phyloP scores from a whole-genome alignment of 2,113 vertebrate species.

The Ceuthmochares aereus region DNA sequence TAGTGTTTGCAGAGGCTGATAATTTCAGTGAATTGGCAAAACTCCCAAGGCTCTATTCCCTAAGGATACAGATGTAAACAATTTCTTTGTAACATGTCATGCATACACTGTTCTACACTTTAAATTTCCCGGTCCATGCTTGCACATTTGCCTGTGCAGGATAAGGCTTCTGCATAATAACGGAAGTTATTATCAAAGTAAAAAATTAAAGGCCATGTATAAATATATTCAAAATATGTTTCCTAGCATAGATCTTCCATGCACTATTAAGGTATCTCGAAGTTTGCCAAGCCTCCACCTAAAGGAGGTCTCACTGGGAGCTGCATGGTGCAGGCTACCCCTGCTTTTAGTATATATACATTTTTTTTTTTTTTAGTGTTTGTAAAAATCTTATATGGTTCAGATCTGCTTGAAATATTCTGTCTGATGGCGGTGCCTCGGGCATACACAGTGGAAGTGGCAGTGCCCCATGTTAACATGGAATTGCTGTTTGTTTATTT shows the following conservation, averaged over 20 bases:
- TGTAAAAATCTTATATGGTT: background rate
- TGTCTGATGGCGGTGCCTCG: conserved; percentile 19
- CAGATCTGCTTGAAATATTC: background rate
- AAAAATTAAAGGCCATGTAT: background rate
- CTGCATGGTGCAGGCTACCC: background rate
- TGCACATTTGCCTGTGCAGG: background rate
- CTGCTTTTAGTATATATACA: background rate
- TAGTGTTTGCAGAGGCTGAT: background rate
- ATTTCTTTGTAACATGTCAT: background rate
- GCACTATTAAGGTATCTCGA: background rate
- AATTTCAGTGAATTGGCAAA: background rate
- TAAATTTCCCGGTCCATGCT: background rate
- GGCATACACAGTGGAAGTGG: conserved; percentile 28
- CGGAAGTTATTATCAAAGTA: background rate
- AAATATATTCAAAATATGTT: background rate
- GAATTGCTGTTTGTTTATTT: conserved; percentile 67
- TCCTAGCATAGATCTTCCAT: background rate
- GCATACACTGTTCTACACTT: background rate
- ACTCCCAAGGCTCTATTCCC: background rate
- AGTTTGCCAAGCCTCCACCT: background rate
- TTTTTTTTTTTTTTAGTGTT: background rate
- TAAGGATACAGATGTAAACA: background rate
- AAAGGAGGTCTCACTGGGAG: background rate
- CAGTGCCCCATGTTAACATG: conserved; percentile 28
- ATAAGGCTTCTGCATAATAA: background rate